Base-by-base conservation (phyloP, 37 sponge, comb jelly and placozoan species). In the Geodia barretti region DNA sequence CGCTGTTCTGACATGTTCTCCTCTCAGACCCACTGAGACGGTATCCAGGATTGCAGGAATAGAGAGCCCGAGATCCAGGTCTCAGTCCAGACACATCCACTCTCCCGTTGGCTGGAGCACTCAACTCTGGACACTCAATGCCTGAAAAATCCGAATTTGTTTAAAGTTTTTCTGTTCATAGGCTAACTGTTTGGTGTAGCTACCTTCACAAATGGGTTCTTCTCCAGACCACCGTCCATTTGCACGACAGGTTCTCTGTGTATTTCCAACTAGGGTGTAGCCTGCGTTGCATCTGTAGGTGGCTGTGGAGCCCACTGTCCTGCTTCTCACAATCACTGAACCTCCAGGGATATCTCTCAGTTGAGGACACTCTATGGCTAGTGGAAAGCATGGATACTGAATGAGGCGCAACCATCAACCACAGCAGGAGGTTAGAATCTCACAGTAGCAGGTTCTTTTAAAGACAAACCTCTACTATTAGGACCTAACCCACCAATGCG, bases 181-280 rank as follows among this genome's bases (percentile, higher is more conserved):
- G n/a, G n/a, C n/a, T n/a, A n/a, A n/a, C n/a, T n/a, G n/a, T 36
- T 34, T 30, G 61, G n/a, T n/a, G n/a, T n/a, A n/a, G 40, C 25
- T 74, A 87, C 87, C 37, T 87, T 34, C 31, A 60, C 89, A 88
- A 25, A 35, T 30, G 35, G 89, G 89, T 21, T 42, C 38, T 30
- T 42, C 38, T 61, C 74, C 83, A 63, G 79, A 71, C 78, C 78
- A 77, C 35, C 24, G 31, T 62, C 78, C 78, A 35, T 62, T 35
- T 17, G 30, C 35, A 3, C 24, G 32, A 62, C 78, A 77, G 3
- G 9, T 60, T 26, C 78, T 59, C 63, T 37, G 62, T 28, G 36
- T 62, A 2, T 17, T 11, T 4, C 78, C 78, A 24, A 28, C 20
- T 23, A 77, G 78, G n/a, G 3, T 31, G 19, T 37, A 77, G 8